phyloP scores from a whole-genome alignment of 2,797 vertebrate genomes.

The Ctenopoma multispine region DNA sequence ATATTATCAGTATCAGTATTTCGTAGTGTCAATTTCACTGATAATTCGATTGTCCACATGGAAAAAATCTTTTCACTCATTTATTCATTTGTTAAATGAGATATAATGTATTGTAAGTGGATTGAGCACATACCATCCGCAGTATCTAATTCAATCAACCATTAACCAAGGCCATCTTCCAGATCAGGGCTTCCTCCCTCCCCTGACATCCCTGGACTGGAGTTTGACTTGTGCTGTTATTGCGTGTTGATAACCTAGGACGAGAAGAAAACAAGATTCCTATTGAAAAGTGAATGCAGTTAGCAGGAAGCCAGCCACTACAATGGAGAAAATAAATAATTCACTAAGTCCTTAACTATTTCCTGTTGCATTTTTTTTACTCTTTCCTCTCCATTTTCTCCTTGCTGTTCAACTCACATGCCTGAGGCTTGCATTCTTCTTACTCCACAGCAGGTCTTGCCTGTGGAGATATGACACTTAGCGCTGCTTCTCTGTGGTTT shows the following conservation, averaged over 20 bases:
- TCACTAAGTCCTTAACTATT: conserved; percentile 69
- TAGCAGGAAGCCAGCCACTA: conserved; percentile 56
- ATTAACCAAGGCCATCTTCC: conserved; percentile 41
- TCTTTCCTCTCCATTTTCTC: conserved; percentile 42
- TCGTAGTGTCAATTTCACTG: conserved; percentile 1
- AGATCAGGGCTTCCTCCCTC: conserved; percentile 21
- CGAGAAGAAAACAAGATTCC: conserved; percentile 44
- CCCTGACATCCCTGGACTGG: conserved; percentile 13
- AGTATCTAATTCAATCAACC: conserved; percentile 47
- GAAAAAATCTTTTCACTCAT: conserved; percentile 29
- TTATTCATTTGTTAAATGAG: conserved; percentile 46
- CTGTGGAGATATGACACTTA: conserved; percentile 53
- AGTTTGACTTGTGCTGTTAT: conserved; percentile 5
- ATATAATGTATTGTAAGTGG: conserved; percentile 38
- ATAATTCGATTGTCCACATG: conserved; percentile 26
- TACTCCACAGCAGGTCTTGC: conserved; percentile 44
- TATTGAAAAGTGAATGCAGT: conserved; percentile 48
- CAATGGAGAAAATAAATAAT: conserved; percentile 71
- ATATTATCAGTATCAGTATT: background rate
- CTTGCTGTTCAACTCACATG: conserved; percentile 41
- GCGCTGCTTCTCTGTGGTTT: conserved; percentile 26
- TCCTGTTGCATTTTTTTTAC: conserved; percentile 62
- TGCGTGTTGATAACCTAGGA: conserved; percentile 36
- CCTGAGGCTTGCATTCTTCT: conserved; percentile 45
- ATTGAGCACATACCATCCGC: conserved; percentile 44